phyloP scores from a whole-genome alignment of 1,140 invertebrate species.

The Lamellibrachia luymesi region DNA sequence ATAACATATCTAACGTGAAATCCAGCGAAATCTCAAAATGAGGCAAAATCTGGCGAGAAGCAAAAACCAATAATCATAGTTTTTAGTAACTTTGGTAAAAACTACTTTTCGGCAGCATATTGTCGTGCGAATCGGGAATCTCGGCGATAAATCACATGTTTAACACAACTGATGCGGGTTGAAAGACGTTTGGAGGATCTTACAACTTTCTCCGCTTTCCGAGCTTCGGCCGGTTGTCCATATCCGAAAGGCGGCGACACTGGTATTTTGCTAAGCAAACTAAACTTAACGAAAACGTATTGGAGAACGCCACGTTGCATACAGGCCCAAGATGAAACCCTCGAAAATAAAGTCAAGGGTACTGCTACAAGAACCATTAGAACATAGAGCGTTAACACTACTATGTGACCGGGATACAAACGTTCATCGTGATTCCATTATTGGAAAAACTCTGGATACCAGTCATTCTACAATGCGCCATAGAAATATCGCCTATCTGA shows the following conservation, averaged over 20 bases:
- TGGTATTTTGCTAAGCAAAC: background rate
- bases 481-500: background rate
- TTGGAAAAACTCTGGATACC: background rate
- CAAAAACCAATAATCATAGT: no score
- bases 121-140: no score
- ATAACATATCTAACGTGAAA: no score
- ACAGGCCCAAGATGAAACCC: background rate
- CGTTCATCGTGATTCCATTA: background rate
- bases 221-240: no score
- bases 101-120: no score
- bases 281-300: background rate
- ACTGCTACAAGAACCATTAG: background rate
- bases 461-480: background rate
- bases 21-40: no score
- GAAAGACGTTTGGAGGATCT: no score
- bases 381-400: background rate
- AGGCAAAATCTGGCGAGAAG: no score
- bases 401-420: background rate
- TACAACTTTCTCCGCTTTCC: no score
- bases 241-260: background rate
- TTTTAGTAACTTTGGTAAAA: no score
- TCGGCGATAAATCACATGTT: no score
- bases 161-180: no score
- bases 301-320: background rate
- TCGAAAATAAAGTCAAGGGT: background rate